Percentiles rank a stretch among this genome's conserved stretches.
phyloP scores from a whole-genome alignment of 1,140 invertebrate species.

The Telenomus remus region DNA sequence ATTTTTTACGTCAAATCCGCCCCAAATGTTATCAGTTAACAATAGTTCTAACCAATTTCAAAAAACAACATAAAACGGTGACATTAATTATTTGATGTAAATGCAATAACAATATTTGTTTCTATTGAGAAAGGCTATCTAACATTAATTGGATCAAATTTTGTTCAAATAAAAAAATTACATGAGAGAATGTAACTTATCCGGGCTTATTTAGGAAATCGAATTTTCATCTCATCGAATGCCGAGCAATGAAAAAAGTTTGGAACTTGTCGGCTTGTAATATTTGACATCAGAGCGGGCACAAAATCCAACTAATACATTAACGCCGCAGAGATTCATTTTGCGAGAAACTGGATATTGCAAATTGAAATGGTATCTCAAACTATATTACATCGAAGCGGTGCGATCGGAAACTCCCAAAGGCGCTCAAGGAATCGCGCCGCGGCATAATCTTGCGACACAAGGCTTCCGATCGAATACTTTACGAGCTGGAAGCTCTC shows the following conservation, averaged over 20 bases:
- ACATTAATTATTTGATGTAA: too few relatives aligned
- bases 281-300: too few relatives aligned
- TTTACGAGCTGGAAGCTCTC: conserved; percentile 56
- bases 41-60: not conserved
- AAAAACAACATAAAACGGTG: too few relatives aligned
- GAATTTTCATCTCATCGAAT: too few relatives aligned
- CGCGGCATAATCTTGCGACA: conserved; percentile 51
- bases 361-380: conserved; percentile 58
- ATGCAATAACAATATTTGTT: too few relatives aligned
- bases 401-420: conserved; percentile 51
- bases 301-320: conserved; percentile 21
- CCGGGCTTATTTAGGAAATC: too few relatives aligned
- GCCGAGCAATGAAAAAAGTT: too few relatives aligned
- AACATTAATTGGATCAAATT: too few relatives aligned
- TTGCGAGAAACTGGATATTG: conserved; percentile 49
- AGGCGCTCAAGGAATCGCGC: conserved; percentile 43
- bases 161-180: too few relatives aligned
- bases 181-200: too few relatives aligned
- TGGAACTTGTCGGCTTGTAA: too few relatives aligned
- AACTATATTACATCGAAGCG: conserved; percentile 47
- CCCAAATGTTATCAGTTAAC: not conserved
- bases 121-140: too few relatives aligned
- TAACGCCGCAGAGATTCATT: conserved; percentile 36
- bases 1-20: conserved; percentile 30
- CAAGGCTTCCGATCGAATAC: conserved; percentile 53